phyloP scores from a whole-genome alignment of 2,113 vertebrate species.

The Ariopsis seemanni region DNA sequence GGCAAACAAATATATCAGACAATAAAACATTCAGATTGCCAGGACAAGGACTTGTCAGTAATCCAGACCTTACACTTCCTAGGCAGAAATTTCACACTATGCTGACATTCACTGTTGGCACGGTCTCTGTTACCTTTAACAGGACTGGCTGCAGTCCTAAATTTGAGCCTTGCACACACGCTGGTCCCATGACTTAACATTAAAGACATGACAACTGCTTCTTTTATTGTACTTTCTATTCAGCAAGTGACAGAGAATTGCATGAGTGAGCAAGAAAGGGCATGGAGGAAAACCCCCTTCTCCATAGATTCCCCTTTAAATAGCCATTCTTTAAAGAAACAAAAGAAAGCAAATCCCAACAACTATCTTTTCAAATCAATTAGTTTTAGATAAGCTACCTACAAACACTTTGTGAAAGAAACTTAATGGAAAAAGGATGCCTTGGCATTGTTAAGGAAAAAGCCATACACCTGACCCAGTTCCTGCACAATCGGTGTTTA shows the following conservation, averaged over 20 bases:
- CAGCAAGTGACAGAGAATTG: background rate
- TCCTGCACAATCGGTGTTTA: slow-evolving; percentile 41
- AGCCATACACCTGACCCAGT: background rate
- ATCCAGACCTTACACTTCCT: background rate
- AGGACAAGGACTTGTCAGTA: background rate
- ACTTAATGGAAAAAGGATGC: background rate
- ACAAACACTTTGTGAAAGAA: background rate
- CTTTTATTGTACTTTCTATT: background rate
- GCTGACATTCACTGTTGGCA: slow-evolving; percentile 27
- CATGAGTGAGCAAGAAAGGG: slow-evolving; percentile 2
- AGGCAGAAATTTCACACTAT: slow-evolving; percentile 1
- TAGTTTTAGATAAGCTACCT: background rate
- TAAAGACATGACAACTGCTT: background rate
- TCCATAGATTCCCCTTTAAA: background rate
- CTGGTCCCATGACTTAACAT: slow-evolving; percentile 6
- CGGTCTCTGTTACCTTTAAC: slow-evolving; percentile 13
- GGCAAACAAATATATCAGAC: background rate
- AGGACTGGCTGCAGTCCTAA: background rate
- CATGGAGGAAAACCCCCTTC: background rate
- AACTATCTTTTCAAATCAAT: background rate
- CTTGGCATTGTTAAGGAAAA: background rate
- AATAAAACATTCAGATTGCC: background rate
- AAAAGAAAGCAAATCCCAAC: background rate
- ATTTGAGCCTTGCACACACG: background rate
- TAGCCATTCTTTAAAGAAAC: background rate